A percentile compares a stretch with the other conserved stretches of the same genome.
These are phyloP conservation scores for Anser brachyrhynchus DNA, from an alignment of 2,113 vertebrate species.

Conservation along the genomic window DNA sequence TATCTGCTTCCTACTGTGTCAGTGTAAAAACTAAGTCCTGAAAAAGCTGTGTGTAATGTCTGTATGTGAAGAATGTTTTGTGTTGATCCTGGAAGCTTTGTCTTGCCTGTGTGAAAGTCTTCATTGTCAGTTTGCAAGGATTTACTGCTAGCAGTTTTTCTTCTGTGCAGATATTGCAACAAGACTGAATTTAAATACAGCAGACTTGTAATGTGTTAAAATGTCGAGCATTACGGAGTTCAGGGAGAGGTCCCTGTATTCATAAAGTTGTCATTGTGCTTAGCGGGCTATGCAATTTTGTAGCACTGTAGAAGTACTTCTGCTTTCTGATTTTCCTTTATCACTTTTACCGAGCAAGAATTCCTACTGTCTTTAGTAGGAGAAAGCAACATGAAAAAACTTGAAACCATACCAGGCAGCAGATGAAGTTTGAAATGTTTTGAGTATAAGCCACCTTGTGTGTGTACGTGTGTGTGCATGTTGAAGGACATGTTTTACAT, in stretches of 20 bases:
- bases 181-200: neutral
- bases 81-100: neutral
- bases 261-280: neutral
- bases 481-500: neutral
- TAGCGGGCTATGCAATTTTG: neutral
- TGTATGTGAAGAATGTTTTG: neutral
- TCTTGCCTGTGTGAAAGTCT: neutral
- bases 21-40: neutral
- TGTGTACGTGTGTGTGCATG: neutral
- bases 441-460: neutral
- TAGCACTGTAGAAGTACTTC: neutral
- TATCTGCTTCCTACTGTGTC: conserved; percentile 17
- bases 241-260: neutral
- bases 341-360: neutral
- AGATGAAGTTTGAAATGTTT: conserved; percentile 13
- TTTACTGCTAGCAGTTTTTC: neutral
- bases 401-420: neutral
- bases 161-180: neutral
- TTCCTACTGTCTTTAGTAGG: neutral
- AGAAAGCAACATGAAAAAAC: neutral
- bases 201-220: neutral
- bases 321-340: neutral
- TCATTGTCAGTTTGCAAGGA: neutral
- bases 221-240: neutral
- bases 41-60: neutral